phyloP scores from a whole-genome alignment of 2,797 vertebrate genomes.

The Microctenopoma steveboyesi region DNA sequence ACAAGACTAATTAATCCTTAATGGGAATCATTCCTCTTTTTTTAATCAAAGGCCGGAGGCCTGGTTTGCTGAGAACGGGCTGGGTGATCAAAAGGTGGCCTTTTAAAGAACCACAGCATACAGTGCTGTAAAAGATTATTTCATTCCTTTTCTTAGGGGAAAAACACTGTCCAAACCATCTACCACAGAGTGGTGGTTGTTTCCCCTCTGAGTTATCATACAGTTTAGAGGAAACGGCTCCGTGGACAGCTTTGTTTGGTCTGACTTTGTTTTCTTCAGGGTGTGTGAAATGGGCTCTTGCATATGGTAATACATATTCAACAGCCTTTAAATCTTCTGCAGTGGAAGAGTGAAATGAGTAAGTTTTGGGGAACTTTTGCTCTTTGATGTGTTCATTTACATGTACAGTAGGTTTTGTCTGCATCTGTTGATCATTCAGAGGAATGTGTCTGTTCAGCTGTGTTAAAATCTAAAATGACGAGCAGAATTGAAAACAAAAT shows the following conservation, averaged over 20 bases:
- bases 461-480: constrained; percentile 6
- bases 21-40: constrained; percentile 76
- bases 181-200: constrained; percentile 50
- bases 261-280: constrained; percentile 54
- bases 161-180: constrained; percentile 17
- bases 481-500: constrained; percentile 15
- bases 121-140: constrained; percentile 18
- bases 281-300: constrained; percentile 32
- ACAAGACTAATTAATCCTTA: constrained; percentile 80
- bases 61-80: constrained; percentile 57
- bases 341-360: constrained; percentile 30
- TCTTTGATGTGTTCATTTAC: constrained; percentile 52
- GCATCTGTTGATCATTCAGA: constrained; percentile 7
- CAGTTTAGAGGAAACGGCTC: constrained; percentile 43
- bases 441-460: constrained; percentile 10
- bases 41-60: constrained; percentile 65
- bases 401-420: constrained; percentile 34
- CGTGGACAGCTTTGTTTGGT: constrained; percentile 43
- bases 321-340: constrained; percentile 34
- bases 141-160: no score
- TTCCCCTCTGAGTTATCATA: constrained; percentile 30
- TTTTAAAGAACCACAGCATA: constrained; percentile 47
- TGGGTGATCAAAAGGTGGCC: constrained; percentile 68
- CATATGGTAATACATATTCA: constrained; percentile 66
- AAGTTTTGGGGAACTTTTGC: constrained; percentile 36